phyloP scores from a whole-genome alignment of 2,113 vertebrate species.

The Phodopus roborovskii region DNA sequence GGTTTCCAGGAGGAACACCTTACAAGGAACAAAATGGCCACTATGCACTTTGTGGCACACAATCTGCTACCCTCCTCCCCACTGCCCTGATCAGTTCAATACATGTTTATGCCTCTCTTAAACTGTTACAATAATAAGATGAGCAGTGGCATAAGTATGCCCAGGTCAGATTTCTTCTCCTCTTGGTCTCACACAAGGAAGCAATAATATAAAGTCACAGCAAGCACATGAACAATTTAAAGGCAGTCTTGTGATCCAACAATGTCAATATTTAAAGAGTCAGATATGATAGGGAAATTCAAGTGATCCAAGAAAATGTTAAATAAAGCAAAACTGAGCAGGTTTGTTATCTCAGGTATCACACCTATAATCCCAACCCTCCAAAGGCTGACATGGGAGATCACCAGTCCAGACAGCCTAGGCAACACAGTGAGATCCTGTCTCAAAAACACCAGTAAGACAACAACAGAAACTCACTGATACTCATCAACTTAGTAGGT shows the following conservation, averaged over 20 bases:
- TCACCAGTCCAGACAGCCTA: neutral
- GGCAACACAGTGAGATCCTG: neutral
- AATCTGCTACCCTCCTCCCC: neutral
- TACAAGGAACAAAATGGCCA: neutral
- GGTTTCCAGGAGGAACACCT: neutral
- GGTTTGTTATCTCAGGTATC: neutral
- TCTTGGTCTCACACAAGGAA: neutral
- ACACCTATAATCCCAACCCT: neutral
- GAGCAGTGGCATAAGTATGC: neutral
- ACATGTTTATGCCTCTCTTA: neutral
- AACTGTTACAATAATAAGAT: neutral
- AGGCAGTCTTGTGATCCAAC: neutral
- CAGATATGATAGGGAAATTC: neutral
- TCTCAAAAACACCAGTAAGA: too few species aligned
- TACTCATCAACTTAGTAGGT: neutral
- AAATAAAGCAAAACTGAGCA: neutral
- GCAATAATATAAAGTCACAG: neutral
- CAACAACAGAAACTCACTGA: neutral
- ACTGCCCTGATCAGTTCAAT: neutral
- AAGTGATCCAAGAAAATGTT: neutral
- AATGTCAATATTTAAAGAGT: conserved; percentile 37
- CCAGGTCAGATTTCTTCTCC: neutral
- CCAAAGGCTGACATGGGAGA: neutral
- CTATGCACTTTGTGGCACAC: too few species aligned
- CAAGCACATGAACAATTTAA: neutral